A percentile compares a stretch with the other conserved stretches of the same genome.
These are phyloP conservation scores for Drosophila ustulata DNA, from an alignment of 2,888 invertebrate species.

Conservation along the genomic window DNA sequence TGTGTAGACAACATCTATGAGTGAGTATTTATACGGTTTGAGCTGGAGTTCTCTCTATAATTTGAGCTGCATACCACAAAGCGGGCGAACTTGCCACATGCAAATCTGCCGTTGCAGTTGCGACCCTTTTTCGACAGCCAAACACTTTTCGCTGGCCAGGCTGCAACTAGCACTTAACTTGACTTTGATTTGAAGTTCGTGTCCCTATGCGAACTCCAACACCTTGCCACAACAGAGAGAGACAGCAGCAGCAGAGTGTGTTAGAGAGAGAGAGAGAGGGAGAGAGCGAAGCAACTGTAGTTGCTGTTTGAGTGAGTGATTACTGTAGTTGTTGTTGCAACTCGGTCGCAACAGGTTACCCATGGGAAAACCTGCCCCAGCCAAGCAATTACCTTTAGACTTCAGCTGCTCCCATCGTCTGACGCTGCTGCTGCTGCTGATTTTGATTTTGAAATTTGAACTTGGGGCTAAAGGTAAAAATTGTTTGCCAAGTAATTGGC, in stretches of 20 bases:
- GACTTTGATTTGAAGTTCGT: slow-evolving; percentile 84
- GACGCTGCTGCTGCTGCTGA: slow-evolving; percentile 54
- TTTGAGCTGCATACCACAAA: slow-evolving; percentile 48
- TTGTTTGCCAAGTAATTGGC: slow-evolving; percentile 84
- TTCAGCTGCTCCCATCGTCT: slow-evolving; percentile 8
- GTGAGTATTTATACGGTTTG: slow-evolving; percentile 49
- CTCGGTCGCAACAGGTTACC: slow-evolving; percentile 80
- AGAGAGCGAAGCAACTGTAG: slow-evolving; percentile 18
- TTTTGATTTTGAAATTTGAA: slow-evolving; percentile 84
- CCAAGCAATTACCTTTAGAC: slow-evolving; percentile 65
- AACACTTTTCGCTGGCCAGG: slow-evolving; percentile 50
- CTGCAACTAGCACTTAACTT: slow-evolving; percentile 77
- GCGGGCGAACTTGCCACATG: slow-evolving; percentile 44
- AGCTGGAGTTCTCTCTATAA: slow-evolving; percentile 41
- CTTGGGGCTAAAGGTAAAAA: slow-evolving; percentile 85
- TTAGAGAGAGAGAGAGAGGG: slow-evolving; percentile 2
- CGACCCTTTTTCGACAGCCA: slow-evolving; percentile 63
- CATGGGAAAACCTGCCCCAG: slow-evolving; percentile 73
- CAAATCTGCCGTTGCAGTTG: slow-evolving; percentile 39
- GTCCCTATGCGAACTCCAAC: slow-evolving; percentile 82
- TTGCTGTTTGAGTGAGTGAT: slow-evolving; percentile 75
- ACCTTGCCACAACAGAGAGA: slow-evolving; percentile 59
- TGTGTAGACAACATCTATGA: slow-evolving; percentile 55
- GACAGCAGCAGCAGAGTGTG: not conserved
- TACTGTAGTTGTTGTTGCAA: slow-evolving; percentile 56